Evolutionary conservation across 2,888 invertebrate species (phyloP), one percentile per base, ranked within the genome.

Genomic region (Zeuzera pyrina): DNA sequence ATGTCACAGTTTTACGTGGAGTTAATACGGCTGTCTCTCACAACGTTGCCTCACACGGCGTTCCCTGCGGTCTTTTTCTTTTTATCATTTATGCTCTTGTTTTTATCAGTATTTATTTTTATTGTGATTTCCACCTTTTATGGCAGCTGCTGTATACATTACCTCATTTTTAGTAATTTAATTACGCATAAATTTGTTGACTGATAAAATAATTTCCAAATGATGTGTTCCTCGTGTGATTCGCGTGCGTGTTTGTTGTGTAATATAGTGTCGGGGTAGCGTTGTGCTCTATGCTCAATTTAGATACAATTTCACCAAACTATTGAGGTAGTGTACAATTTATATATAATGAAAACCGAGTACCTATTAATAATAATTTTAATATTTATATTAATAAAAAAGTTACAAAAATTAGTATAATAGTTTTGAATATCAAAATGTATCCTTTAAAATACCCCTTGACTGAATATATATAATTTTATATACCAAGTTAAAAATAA

Each of bases 221-320:
- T 69, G 67, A 67, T 73, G 67, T 67, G 65, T 73, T 78, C 71
- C 72, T 77, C 61, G 72, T 72, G 73, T 73, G 73, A 61, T 62
- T 67, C 64, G 66, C 66, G 71, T 72, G 69, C 48, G 68, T 66
- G 64, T 64, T 61, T 61, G 52, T 55, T 52, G 59, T 61, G 51
- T 61, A 47, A 61, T 38, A 30, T 56, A 67, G 73, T 72, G 76
- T 72, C 60, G 69, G 68, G 83, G 76, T 78, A 71, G 79, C 79
- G 81, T 79, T 81, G 81, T 81, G 83, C 79, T 78, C 71, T 76
- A 72, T 79, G 83, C 81, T 81, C 81, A 83, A 81, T 78, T 78
- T 78, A 81, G 77, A 77, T 76, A 78, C 73, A 74, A 73, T 74
- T 72, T 78, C 81, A 79, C 74, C 77, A 76, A 77, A 78, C 72